A percentile compares a stretch with the other conserved stretches of the same genome.
Evolutionary conservation across 2,797 vertebrate species (phyloP).

Genomic region (Diplodus puntazzo): DNA sequence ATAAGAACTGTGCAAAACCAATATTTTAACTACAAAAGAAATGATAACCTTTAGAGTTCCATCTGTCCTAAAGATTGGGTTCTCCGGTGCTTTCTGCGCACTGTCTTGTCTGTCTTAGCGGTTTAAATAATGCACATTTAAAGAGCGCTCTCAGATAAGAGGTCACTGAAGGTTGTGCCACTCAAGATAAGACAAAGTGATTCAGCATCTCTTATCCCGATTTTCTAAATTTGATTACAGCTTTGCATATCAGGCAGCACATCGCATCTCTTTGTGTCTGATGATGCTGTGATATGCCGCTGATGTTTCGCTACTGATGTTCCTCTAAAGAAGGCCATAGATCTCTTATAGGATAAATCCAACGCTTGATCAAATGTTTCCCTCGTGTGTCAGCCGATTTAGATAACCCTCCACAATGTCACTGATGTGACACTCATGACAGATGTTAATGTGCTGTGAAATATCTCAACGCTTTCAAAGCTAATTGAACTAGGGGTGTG

Average conservation of each 20-base stretch:
- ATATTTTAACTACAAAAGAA: not conserved
- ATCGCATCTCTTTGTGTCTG: not conserved
- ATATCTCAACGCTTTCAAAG: constrained; percentile 55
- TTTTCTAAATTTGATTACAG: constrained; percentile 35
- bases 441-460: constrained; percentile 58
- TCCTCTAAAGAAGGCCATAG: constrained; percentile 17
- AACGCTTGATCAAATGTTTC: constrained; percentile 52
- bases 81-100: not conserved
- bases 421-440: constrained; percentile 39
- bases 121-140: constrained; percentile 41
- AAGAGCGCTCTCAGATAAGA: constrained; percentile 27
- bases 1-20: not conserved
- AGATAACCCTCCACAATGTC: constrained; percentile 41
- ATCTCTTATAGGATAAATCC: constrained; percentile 30
- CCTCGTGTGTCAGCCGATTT: constrained; percentile 45
- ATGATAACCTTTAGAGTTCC: not conserved
- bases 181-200: constrained; percentile 19
- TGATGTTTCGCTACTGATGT: constrained; percentile 14
- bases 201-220: constrained; percentile 27
- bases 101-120: constrained; percentile 24
- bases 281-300: not conserved
- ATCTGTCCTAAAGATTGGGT: not conserved
- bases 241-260: constrained; percentile 3
- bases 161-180: constrained; percentile 24
- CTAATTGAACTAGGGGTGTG: constrained; percentile 58